These are phyloP conservation scores for Archilochus colubris DNA, from an alignment of 2,113 vertebrate genomes.

Conservation along the genomic window DNA sequence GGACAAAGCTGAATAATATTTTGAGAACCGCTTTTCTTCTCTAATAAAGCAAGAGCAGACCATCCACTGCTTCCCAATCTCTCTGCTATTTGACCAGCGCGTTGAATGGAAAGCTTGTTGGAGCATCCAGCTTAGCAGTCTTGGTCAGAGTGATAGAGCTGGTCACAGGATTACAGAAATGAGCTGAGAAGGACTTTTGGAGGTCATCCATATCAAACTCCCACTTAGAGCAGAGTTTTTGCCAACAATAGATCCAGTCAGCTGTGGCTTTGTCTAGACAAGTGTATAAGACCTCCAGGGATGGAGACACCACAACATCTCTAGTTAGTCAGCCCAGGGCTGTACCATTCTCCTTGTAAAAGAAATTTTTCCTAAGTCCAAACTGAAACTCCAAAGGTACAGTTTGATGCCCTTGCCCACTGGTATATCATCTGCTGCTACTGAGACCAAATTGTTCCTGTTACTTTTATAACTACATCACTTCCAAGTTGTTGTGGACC, in stretches of 20 bases:
- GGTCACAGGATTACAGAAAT: slow-evolving; percentile 1
- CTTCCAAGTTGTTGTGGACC: not conserved
- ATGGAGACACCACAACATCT: not conserved
- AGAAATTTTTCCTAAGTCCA: not conserved
- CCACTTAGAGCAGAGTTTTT: not conserved
- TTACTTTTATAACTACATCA: not conserved
- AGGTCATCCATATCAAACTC: slow-evolving; percentile 30
- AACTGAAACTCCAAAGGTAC: not conserved
- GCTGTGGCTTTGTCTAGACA: slow-evolving; percentile 45
- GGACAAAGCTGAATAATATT: not conserved
- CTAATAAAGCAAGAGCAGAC: not conserved
- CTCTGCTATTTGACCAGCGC: not conserved
- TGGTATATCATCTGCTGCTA: not conserved
- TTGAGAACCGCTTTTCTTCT: not conserved
- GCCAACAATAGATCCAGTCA: slow-evolving; percentile 15
- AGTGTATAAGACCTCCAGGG: slow-evolving; percentile 10
- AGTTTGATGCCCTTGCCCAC: not conserved
- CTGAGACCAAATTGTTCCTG: not conserved
- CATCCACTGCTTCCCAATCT: not conserved
- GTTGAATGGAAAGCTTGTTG: not conserved
- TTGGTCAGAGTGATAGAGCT: not conserved
- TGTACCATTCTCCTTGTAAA: not conserved
- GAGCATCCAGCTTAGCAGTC: not conserved
- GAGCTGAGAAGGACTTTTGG: slow-evolving; percentile 17
- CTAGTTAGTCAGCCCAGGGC: not conserved